phyloP scores from a whole-genome alignment of 2,888 invertebrate species.

The Calameuta pallipes region DNA sequence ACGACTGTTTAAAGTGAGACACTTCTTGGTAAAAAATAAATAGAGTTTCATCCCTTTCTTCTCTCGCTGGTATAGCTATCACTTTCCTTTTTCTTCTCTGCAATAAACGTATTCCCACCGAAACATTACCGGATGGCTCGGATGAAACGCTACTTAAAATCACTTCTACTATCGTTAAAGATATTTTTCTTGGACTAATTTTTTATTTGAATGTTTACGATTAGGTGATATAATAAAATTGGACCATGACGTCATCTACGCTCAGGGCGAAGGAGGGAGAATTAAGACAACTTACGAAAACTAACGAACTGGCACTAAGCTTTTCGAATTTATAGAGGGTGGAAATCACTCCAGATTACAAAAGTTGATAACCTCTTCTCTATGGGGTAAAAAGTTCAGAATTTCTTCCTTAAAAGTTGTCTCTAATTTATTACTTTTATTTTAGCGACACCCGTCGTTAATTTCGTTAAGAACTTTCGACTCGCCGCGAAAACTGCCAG shows the following conservation, averaged over 20 bases:
- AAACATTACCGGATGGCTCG: background rate
- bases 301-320: background rate
- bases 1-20: background rate
- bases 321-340: background rate
- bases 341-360: background rate
- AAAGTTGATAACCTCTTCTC: background rate
- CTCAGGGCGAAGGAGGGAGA: background rate
- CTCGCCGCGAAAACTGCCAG: background rate
- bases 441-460: background rate
- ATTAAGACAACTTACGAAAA: background rate
- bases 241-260: background rate
- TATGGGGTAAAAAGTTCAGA: background rate
- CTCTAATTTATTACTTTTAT: background rate
- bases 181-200: background rate
- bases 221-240: background rate
- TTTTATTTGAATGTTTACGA: background rate
- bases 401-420: background rate
- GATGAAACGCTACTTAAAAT: background rate
- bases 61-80: background rate
- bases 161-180: background rate
- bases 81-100: background rate
- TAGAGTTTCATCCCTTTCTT: background rate
- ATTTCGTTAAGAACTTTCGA: background rate
- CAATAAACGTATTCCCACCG: background rate
- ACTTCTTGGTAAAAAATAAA: background rate